phyloP scores from a whole-genome alignment of 2,888 invertebrate genomes.

The Epiblema foenella region DNA sequence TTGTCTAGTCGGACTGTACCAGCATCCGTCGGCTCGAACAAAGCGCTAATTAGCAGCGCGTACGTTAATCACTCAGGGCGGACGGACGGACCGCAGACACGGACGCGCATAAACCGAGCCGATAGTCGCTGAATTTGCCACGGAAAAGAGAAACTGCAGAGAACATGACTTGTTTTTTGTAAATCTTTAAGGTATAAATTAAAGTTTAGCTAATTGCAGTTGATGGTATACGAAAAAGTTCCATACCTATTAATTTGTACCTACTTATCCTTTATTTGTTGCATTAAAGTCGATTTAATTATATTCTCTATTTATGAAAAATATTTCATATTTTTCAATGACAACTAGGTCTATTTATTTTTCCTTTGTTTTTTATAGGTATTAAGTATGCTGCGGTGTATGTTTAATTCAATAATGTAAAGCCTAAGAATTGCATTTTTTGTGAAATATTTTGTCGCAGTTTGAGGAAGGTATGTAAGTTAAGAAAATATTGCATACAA shows the following conservation, averaged over 20 bases:
- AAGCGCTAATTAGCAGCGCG: conserved; percentile 59
- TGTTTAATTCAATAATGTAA: not conserved
- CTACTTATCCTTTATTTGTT: not conserved
- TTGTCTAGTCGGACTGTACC: conserved; percentile 38
- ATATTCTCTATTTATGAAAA: not conserved
- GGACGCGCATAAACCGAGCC: conserved; percentile 31
- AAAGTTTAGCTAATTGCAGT: conserved; percentile 4
- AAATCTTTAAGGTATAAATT: conserved; percentile 10
- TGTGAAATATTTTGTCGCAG: not conserved
- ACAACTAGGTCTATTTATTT: not conserved
- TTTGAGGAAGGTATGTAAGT: not conserved
- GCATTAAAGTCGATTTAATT: not conserved
- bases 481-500: conserved; percentile 10
- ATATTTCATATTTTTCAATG: no score
- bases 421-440: not conserved
- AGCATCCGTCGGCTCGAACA: conserved; percentile 57
- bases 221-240: not conserved
- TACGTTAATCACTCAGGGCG: conserved; percentile 57
- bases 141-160: conserved; percentile 19
- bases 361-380: not conserved
- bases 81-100: conserved; percentile 37
- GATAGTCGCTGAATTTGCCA: conserved; percentile 36
- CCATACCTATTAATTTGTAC: not conserved
- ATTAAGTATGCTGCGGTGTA: not conserved
- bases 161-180: conserved; percentile 3